Conservation (phyloP, 2,888 invertebrate genomes). For the Dorcus hopei region DNA sequence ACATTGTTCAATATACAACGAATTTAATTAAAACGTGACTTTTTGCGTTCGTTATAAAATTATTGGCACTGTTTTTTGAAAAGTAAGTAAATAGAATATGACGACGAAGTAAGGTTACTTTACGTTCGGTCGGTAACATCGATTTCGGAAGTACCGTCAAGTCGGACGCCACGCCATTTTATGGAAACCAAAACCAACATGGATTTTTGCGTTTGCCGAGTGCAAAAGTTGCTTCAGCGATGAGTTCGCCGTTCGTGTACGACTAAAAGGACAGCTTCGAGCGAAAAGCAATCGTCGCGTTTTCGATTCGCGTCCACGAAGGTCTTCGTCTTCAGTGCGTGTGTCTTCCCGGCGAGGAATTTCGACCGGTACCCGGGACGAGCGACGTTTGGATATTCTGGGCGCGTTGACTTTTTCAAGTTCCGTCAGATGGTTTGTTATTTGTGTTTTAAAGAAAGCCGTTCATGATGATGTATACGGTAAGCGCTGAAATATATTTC, state of each 20-base stretch:
- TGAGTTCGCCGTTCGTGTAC: conserved; percentile 8
- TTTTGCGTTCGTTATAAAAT: too few species aligned
- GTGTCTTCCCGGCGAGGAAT: conserved; percentile 4
- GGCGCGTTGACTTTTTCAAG: conserved; percentile 10
- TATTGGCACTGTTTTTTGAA: neutral
- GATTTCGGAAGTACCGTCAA: too few species aligned
- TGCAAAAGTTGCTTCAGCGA: conserved; percentile 11
- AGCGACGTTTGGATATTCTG: conserved; percentile 4
- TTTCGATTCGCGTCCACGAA: too few species aligned
- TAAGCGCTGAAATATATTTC: conserved; percentile 27
- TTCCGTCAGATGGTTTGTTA: conserved; percentile 9
- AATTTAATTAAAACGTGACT: too few species aligned
- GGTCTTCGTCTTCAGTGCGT: too few species aligned
- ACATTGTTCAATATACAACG: too few species aligned
- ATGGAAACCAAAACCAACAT: conserved; percentile 26
- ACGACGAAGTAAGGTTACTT: neutral
- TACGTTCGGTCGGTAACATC: too few species aligned
- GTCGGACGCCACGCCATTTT: conserved; percentile 42
- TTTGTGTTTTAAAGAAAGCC: conserved; percentile 10
- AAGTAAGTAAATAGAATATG: neutral
- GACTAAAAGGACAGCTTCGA: neutral
- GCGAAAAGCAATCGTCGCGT: too few species aligned
- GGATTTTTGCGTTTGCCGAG: conserved; percentile 11
- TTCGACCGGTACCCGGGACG: conserved; percentile 12
- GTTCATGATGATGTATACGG: conserved; percentile 44